Base-by-base conservation (phyloP, 2,888 invertebrate genomes). In the Drosophila lutescens region DNA sequence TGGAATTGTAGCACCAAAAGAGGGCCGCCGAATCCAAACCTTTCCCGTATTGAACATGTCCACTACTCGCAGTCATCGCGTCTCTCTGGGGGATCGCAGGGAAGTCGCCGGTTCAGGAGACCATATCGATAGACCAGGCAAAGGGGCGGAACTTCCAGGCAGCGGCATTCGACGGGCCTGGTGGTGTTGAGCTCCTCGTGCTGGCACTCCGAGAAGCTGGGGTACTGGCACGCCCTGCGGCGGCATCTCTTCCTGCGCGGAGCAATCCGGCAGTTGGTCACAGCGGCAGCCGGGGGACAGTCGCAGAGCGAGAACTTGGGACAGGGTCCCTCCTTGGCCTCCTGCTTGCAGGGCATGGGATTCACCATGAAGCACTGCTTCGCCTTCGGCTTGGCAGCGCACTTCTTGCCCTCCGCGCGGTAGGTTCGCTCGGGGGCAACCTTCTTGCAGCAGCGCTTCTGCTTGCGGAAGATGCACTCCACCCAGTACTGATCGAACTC, bases 161-260 rank as follows among this genome's bases (percentile, higher is more conserved):
- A 71, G 13, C 54, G 60, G 10, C 75, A 57, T 47, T 65, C 43
- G 4, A 41, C 1, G 38, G 44, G 10, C 8, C 53, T 59, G 1
- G 0, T 0, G 0, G 6, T 6, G 0, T 34, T 17, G 6, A 49
- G 6, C 17, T 40, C 30, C 0, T 9, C 49, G 12, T 30, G 38
- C 3, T 46, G 10, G 30, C 65, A 72, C 38, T 86, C 86, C 0
- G 84, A 86, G 54, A 66, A 86, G 26, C 74, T 70, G 4, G 74
- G 80, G 26, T 82, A 82, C 9, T 55, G 62, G 7, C 74, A 69
- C 0, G 26, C 40, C 1, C 4, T 54, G 0, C 83, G 70, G 1
- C 40, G 51, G 13, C 56, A 74, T 3, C 41, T 9, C 12, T 0
- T 13, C 9, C 0, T 6, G 0, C 2, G 54, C 5, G 13, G 56